Evolutionary conservation across 2,797 vertebrate species (phyloP).

Genomic region (Hylomyscus alleni): DNA sequence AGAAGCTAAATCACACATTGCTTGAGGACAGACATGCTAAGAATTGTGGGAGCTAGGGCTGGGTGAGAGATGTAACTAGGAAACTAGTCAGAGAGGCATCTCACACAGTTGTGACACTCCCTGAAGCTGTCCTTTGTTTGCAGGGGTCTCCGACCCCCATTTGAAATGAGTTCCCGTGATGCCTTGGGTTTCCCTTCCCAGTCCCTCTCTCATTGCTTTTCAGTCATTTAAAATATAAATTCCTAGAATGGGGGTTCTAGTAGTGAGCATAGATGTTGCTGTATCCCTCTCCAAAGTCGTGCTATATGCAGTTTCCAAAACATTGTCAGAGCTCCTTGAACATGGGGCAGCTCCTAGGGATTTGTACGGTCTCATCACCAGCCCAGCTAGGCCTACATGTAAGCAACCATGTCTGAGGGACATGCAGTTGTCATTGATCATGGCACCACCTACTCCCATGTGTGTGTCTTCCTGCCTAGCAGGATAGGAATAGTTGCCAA

Average conservation of each 20-base stretch:
- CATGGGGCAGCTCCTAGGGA: neutral
- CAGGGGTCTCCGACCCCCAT: neutral
- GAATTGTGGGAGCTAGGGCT: neutral
- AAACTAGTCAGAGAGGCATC: neutral
- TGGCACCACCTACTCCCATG: neutral
- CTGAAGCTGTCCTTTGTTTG: neutral
- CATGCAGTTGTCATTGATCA: neutral
- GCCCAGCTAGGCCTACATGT: neutral
- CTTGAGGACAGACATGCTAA: neutral
- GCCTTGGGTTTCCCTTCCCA: too few species aligned
- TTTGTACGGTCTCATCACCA: neutral
- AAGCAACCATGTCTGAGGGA: neutral
- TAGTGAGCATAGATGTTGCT: neutral
- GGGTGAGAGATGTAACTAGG: neutral
- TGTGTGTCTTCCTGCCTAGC: neutral
- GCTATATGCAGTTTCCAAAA: neutral
- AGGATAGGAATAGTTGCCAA: neutral
- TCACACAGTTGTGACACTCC: neutral
- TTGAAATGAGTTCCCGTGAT: neutral
- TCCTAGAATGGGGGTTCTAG: neutral
- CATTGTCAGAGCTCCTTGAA: neutral
- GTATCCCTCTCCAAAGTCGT: conserved; percentile 8
- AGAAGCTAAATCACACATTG: conserved; percentile 83
- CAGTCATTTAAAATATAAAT: neutral
- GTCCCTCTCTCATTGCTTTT: neutral